These are phyloP conservation scores for Aurelia sp. DNA, from an alignment of 30 jellyfish, hydroid and myxozoan genomes.

Conservation along the genomic window DNA sequence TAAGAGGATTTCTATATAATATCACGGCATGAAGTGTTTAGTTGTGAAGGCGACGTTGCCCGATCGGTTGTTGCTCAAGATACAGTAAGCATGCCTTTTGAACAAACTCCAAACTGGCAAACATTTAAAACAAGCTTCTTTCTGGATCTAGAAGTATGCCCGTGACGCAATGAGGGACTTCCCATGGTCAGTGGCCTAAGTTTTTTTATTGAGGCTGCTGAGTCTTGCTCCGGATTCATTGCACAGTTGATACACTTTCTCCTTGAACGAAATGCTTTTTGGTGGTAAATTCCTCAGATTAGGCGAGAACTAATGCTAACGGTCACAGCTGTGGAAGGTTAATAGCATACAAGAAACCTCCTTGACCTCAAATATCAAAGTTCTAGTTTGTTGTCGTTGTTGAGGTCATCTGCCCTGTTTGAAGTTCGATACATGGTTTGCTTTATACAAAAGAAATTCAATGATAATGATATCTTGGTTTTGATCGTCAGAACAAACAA, in stretches of 20 bases:
- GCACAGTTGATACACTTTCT: slow-evolving; percentile 1
- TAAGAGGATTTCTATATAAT: too few species aligned
- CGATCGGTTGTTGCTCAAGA: too few species aligned
- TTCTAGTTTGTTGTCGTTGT: not conserved
- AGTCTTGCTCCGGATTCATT: not conserved
- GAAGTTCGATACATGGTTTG: too few species aligned
- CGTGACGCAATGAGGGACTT: not conserved
- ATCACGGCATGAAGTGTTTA: too few species aligned
- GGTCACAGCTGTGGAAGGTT: slow-evolving; percentile 21
- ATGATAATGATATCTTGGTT: too few species aligned
- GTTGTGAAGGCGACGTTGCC: too few species aligned
- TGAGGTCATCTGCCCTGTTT: not conserved
- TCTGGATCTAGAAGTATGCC: not conserved
- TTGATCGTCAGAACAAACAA: too few species aligned
- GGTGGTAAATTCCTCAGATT: slow-evolving; percentile 3
- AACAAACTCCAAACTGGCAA: too few species aligned
- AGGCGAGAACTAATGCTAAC: slow-evolving; percentile 3
- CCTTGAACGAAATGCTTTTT: not conserved
- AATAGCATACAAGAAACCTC: not conserved
- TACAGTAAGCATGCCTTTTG: too few species aligned
- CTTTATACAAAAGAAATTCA: too few species aligned
- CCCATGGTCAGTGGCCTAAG: not conserved
- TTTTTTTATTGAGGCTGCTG: not conserved
- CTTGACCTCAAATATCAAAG: slow-evolving; percentile 5
- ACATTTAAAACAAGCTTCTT: too few species aligned